phyloP scores from a whole-genome alignment of 2,113 vertebrate genomes.

The Channa argus region DNA sequence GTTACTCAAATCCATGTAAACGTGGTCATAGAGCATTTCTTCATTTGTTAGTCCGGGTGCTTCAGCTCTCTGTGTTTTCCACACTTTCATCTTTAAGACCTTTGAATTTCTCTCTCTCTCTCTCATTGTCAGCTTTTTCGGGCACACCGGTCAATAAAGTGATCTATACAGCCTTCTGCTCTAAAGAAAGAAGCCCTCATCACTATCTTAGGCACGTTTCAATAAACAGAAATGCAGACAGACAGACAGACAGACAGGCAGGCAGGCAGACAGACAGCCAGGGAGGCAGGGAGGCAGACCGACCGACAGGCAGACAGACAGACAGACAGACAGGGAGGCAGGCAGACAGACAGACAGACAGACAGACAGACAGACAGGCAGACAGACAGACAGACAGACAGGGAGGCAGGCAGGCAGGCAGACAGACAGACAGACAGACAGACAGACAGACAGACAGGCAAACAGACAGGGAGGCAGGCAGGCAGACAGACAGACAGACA shows the following conservation, averaged over 20 bases:
- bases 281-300: background rate
- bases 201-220: conserved; percentile 8
- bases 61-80: too few species aligned
- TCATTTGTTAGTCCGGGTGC: too few species aligned
- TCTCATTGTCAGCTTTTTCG: too few species aligned
- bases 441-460: background rate
- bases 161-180: conserved; percentile 15
- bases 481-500: too few species aligned
- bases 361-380: background rate
- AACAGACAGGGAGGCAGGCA: too few species aligned
- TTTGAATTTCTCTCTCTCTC: too few species aligned
- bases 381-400: background rate
- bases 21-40: too few species aligned
- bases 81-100: too few species aligned
- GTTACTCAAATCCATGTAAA: too few species aligned
- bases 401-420: background rate
- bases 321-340: background rate
- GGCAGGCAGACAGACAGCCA: background rate
- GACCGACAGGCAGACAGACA: background rate
- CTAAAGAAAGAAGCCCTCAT: background rate
- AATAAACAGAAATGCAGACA: background rate
- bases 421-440: too few species aligned
- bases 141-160: conserved; percentile 40
- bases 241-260: background rate
- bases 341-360: too few species aligned